Conservation (phyloP, 2,113 vertebrate species). For the Pandion haliaetus region DNA sequence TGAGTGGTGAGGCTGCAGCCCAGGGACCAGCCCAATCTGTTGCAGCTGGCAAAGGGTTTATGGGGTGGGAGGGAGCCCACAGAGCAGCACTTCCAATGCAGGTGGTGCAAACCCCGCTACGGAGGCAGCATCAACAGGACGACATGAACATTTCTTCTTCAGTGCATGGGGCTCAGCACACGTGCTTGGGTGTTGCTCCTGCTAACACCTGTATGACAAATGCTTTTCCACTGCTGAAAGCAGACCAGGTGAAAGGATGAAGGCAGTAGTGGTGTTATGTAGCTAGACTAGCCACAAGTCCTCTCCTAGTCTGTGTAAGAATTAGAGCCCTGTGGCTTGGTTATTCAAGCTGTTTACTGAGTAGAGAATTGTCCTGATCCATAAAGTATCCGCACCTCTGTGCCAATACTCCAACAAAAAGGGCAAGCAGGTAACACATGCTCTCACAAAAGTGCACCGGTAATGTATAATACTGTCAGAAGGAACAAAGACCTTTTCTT, state of each 20-base stretch:
- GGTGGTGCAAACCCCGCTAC: not conserved
- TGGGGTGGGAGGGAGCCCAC: not conserved
- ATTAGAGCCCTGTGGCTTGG: not conserved
- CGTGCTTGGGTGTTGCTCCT: not conserved
- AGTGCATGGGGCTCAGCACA: not conserved
- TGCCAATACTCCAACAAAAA: not conserved
- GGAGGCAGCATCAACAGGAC: not conserved
- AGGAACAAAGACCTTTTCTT: not conserved
- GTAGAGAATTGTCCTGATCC: not conserved
- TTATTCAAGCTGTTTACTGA: not conserved
- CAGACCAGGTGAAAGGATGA: not conserved
- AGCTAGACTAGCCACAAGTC: not conserved
- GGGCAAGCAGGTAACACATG: not conserved
- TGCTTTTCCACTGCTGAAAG: not conserved
- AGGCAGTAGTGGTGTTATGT: not conserved
- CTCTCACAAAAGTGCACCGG: not conserved
- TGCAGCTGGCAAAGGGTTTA: not conserved
- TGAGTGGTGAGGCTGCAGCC: accelerated
- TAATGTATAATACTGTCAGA: not conserved
- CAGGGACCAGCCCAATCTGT: not conserved
- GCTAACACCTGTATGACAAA: not conserved
- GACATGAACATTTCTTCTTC: not conserved
- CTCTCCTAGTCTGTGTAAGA: not conserved
- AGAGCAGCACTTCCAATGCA: not conserved
- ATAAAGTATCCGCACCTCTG: accelerated